phyloP scores from a whole-genome alignment of 2,888 invertebrate species.

The Sceliomorpha sp. region DNA sequence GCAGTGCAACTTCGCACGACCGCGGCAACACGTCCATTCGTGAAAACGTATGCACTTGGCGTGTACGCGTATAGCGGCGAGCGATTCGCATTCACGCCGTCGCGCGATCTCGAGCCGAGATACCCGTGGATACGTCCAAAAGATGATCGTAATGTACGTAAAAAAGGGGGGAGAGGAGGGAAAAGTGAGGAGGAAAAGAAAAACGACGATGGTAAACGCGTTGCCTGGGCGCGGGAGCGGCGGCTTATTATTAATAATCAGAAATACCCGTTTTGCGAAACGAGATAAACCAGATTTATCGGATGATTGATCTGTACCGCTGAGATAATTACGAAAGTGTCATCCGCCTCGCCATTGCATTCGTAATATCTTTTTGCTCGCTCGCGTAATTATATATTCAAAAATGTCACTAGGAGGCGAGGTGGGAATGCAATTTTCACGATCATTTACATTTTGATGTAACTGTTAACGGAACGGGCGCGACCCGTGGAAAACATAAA shows the following conservation, averaged over 20 bases:
- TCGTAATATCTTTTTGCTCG: slow-evolving; percentile 7
- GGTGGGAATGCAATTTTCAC: slow-evolving; percentile 4
- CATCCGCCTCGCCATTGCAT: slow-evolving; percentile 23
- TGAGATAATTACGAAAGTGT: slow-evolving; percentile 36
- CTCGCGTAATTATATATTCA: slow-evolving; percentile 7
- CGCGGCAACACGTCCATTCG: slow-evolving; percentile 44
- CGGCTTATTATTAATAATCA: too few relatives aligned
- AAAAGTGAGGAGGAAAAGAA: too few relatives aligned
- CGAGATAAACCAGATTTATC: slow-evolving; percentile 44
- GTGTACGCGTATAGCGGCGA: not conserved
- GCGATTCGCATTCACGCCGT: too few relatives aligned
- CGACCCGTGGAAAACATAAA: not conserved
- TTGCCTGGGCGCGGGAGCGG: slow-evolving; percentile 6
- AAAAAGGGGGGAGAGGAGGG: not conserved
- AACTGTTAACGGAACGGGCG: slow-evolving; percentile 10
- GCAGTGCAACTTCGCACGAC: not conserved
- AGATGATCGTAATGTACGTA: slow-evolving; percentile 14
- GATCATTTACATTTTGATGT: slow-evolving; percentile 21
- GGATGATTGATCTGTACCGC: slow-evolving; percentile 23
- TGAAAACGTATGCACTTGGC: not conserved
- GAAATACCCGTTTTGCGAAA: slow-evolving; percentile 4
- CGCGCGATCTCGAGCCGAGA: slow-evolving; percentile 18
- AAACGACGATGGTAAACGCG: too few relatives aligned
- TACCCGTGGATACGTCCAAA: slow-evolving; percentile 35
- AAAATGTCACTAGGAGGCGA: not conserved